Evolutionary conservation across 2,113 vertebrate species (phyloP).

Genomic region (Fukomys damarensis): DNA sequence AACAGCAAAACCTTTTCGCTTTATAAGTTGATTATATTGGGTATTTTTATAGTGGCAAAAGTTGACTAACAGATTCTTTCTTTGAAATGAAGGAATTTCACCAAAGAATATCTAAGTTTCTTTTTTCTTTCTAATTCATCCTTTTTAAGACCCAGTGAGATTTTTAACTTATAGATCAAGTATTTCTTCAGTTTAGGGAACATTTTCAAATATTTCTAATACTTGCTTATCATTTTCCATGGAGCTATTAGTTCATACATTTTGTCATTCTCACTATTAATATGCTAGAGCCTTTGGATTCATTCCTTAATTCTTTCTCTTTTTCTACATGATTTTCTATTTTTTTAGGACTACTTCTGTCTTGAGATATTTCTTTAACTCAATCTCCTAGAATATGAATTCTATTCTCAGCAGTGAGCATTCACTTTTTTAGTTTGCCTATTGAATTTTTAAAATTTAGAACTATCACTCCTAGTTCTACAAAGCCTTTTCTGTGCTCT

Average conservation of each 20-base stretch:
- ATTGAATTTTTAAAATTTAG: conserved; percentile 62
- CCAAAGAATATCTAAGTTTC: background rate
- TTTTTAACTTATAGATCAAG: background rate
- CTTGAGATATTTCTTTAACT: conserved; percentile 55
- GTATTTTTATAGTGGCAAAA: background rate
- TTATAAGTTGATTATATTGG: background rate
- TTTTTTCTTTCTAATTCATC: background rate
- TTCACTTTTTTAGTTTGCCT: conserved; percentile 45
- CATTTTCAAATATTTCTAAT: background rate
- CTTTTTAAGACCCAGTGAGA: background rate
- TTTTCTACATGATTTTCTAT: background rate
- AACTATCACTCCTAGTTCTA: conserved; percentile 58
- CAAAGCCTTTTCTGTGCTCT: conserved; percentile 55
- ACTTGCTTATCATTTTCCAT: background rate
- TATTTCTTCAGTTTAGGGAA: background rate
- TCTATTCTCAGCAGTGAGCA: conserved; percentile 51
- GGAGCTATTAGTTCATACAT: background rate
- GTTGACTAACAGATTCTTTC: background rate
- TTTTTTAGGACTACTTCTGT: background rate
- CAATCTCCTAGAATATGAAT: conserved; percentile 40
- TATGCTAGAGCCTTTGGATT: background rate
- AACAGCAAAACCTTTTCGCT: background rate
- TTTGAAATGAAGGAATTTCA: conserved; percentile 24
- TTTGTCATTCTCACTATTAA: background rate
- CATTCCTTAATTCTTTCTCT: background rate